Base-by-base conservation (phyloP, 2,888 invertebrate genomes). In the Camptogramma bilineatum region DNA sequence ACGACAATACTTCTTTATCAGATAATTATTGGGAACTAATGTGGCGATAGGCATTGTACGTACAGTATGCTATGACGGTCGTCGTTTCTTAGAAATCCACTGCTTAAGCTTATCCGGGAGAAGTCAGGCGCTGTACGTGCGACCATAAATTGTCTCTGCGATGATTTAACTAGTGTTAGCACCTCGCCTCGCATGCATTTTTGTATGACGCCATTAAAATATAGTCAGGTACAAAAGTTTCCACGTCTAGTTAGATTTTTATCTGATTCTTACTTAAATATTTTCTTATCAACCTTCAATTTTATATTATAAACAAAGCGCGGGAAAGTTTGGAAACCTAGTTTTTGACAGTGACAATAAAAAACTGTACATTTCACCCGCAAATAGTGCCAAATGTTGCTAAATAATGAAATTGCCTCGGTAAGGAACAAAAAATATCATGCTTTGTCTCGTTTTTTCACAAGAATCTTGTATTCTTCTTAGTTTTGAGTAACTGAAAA, bases 91-190 rank as follows among this genome's bases (percentile, higher is more conserved):
- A 39, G 19, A 39, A 39, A 21, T 4, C 16, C 9, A 2, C 8
- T 21, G 31, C 46, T 52, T 52, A 50, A 58, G 73, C 73, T 75
- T 76, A 78, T 72, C 71, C 72, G 62, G 62, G 70, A 55, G 61
- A 66, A 64, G 64, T 64, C 66, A 56, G 71, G 64, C 69, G 64
- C 28, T 28, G 46, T 73, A 76, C 77, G 81, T 73, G 78, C 73
- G 73, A 68, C 73, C 77, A 77, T 81, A 82, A 80, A 81, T 75
- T 76, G 79, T 73, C 73, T 66, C 73, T 73, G 59, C 72, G 72
- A 80, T 82, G 83, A 82, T 82, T 81, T 80, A 82, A 78, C 82
- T 71, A 82, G 77, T 78, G 79, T 76, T 80, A 74, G 78, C 82
- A 78, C 77, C 78, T 74, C 71, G 73, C 68, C 64, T 61, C 72